Evolutionary conservation across 2,113 vertebrate genomes (phyloP), one percentile per base, ranked within the genome.

Genomic region (Alethe castanea): DNA sequence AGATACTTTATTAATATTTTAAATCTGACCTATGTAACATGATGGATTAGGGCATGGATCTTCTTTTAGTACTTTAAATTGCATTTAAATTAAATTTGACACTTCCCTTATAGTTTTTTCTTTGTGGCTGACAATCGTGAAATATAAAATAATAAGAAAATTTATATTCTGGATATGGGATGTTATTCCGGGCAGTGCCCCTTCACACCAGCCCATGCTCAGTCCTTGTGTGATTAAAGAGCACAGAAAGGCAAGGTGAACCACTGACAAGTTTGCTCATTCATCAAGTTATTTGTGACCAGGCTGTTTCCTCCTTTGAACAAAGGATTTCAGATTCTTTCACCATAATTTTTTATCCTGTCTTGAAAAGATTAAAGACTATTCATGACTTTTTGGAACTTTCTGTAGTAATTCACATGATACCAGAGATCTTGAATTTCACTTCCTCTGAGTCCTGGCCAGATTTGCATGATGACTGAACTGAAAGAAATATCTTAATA

Each of bases 191-290:
- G 17, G 9, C 22, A 59, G 8, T 18, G 6, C 14, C 16, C 7
- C 60, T 78, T 85, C 71, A 31, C 25, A 40, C 17, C 23, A 53
- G 31, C 11, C 24, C 8, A 19, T 29, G 28, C 18, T 74, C 20
- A 59, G 19, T 5, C 2, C 24, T 62, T 11, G 2, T 53, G 72
- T 36, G 67, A 29, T 77, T 56, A 45, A 76, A 54, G 5, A 65
- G 6, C 4, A 69, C 6, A 5, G 10, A 20, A 56, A 56, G 24
- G 8, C 0, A 0, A 61, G 20, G 24, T 72, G 28, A 81, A 57
- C 9, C 25, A 26, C 8, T 59, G 14, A 42, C 4, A 47, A 77
- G 6, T 19, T 86, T 78, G 6, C 5, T 73, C 22, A 66, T 78
- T 74, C 24, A 61, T 33, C 6, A 74, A 40, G 3, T 44, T 57